phyloP scores from a whole-genome alignment of 2,113 vertebrate species.

The Crocuta crocuta region DNA sequence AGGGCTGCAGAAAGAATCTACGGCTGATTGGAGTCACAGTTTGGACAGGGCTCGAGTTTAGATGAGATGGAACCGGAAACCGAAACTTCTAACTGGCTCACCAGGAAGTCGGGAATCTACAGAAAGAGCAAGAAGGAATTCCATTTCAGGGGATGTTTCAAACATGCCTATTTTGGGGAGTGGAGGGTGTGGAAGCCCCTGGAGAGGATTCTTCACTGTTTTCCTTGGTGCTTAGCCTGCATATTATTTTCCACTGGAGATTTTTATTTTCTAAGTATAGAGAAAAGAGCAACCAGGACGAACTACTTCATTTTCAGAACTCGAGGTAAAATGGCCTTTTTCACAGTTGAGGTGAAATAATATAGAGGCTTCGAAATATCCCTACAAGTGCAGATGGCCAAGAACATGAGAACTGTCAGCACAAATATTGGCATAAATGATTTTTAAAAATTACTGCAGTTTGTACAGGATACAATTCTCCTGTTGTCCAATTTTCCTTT shows the following conservation, averaged over 20 bases:
- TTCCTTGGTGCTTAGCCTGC: conserved; percentile 60
- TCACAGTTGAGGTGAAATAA: neutral
- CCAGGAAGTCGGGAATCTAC: conserved; percentile 20
- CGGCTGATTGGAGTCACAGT: conserved; percentile 57
- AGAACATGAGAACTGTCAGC: neutral
- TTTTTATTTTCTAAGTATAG: conserved; percentile 38
- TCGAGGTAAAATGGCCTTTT: conserved; percentile 17
- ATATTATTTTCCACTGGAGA: conserved; percentile 59
- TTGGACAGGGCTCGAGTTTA: conserved; percentile 53
- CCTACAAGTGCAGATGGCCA: neutral
- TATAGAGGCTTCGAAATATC: neutral
- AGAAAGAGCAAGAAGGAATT: conserved; percentile 56
- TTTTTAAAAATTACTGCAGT: neutral
- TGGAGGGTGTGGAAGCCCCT: conserved; percentile 18
- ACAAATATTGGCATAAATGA: neutral
- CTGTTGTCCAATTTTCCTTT: neutral
- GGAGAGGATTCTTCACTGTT: conserved; percentile 58
- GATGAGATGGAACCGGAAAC: conserved; percentile 57
- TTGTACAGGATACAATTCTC: neutral
- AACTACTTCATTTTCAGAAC: neutral
- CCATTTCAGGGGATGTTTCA: conserved; percentile 53
- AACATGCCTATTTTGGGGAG: conserved; percentile 46
- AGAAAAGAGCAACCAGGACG: neutral
- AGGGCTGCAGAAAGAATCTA: conserved; percentile 61
- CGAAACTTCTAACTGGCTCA: conserved; percentile 61